A percentile compares a stretch with the other conserved stretches of the same genome.
Evolutionary conservation across 1,140 invertebrate genomes (phyloP).

Genomic region (Archivesica marissinica): DNA sequence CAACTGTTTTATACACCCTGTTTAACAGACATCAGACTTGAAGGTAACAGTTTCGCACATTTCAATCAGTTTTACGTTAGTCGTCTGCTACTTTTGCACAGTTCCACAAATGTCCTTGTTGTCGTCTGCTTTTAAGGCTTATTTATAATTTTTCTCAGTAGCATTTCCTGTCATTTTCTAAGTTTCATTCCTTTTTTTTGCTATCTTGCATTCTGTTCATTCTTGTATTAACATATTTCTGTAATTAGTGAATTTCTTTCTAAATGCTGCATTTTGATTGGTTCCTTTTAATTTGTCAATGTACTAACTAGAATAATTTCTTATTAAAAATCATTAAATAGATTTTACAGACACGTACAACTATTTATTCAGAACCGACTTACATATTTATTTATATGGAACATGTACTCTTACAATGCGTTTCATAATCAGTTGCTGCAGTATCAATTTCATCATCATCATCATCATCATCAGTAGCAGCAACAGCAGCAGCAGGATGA

Average conservation of each 20-base stretch:
- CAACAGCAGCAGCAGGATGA: neutral
- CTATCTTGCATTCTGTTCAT: neutral
- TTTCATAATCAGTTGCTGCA: neutral
- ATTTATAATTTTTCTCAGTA: constrained; percentile 16
- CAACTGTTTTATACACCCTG: constrained; percentile 21
- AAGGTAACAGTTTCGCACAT: constrained; percentile 71
- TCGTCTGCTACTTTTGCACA: neutral
- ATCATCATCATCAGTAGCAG: neutral
- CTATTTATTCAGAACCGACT: no score
- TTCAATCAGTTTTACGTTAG: neutral
- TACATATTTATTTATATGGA: no score
- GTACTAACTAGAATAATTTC: no score
- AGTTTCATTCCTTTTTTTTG: neutral
- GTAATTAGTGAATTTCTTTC: no score
- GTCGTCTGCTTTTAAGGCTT: constrained; percentile 17
- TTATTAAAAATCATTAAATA: no score
- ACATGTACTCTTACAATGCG: no score
- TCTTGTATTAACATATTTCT: neutral
- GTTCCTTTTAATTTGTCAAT: no score
- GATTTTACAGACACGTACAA: no score
- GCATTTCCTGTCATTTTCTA: neutral
- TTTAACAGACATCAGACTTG: constrained; percentile 74
- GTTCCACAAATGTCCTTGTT: constrained; percentile 4
- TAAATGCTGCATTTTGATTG: constrained; percentile 1
- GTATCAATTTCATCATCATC: neutral